A percentile compares a stretch with the other conserved stretches of the same genome.
Conservation (phyloP, 1,140 invertebrate species). For the Harpegnathos saltator region DNA sequence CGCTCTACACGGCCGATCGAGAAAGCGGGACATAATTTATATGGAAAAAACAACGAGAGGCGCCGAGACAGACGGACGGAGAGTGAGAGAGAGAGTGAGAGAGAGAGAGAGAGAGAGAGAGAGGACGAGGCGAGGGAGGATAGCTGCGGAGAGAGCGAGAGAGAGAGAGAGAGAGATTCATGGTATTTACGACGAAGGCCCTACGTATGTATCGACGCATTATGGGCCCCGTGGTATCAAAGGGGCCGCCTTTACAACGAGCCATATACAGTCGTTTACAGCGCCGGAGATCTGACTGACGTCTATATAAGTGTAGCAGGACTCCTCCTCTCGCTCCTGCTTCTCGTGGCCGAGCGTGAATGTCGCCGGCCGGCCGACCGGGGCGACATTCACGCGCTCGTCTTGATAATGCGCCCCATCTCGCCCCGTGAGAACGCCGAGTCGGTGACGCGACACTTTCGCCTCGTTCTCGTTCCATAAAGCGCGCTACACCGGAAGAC, state of each 20-base stretch:
- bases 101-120: background rate
- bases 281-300: constrained; percentile 82
- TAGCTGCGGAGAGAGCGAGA: constrained; percentile 21
- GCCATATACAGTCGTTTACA: constrained; percentile 83
- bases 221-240: constrained; percentile 81
- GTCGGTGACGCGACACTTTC: background rate
- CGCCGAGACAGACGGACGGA: constrained; percentile 32
- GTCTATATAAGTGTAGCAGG: constrained; percentile 80
- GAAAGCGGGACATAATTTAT: constrained; percentile 57
- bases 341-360: constrained; percentile 39
- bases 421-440: constrained; percentile 31
- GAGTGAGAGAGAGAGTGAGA: background rate
- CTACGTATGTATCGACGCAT: constrained; percentile 79
- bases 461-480: background rate
- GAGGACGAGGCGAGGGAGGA: constrained; percentile 15
- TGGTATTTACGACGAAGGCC: constrained; percentile 81
- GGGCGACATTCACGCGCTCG: constrained; percentile 45
- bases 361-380: constrained; percentile 49
- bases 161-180: constrained; percentile 51
- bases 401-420: constrained; percentile 15
- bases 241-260: constrained; percentile 83
- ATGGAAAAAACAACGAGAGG: constrained; percentile 35
- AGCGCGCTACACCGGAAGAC: no score
- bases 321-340: constrained; percentile 45
- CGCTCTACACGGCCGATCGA: constrained; percentile 60